A percentile compares a stretch with the other conserved stretches of the same genome.
Conservation (phyloP, 2,888 invertebrate genomes). For the Agonum fuliginosum region DNA sequence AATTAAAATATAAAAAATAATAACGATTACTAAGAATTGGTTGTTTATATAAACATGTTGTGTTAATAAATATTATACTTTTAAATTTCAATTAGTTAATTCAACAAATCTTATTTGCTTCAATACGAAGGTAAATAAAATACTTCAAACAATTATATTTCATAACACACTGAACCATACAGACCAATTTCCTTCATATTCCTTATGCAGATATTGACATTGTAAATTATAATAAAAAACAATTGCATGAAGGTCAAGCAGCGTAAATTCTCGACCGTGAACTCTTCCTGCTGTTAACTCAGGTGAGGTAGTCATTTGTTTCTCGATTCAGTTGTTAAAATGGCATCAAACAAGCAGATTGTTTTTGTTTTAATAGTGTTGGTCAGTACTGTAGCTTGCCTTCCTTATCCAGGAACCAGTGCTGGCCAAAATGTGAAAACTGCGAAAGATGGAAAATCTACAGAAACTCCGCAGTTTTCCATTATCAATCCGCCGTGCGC, state of each 20-base stretch:
- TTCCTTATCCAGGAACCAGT: background rate
- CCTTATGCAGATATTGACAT: background rate
- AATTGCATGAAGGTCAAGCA: background rate
- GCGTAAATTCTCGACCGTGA: slow-evolving; percentile 17
- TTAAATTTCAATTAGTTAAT: background rate
- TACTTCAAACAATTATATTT: background rate
- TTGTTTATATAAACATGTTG: too few relatives aligned
- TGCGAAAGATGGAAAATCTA: background rate
- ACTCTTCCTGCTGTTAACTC: background rate
- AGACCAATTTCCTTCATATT: background rate
- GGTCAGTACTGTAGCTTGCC: background rate
- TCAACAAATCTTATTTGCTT: background rate
- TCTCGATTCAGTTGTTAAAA: background rate
- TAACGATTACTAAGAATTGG: too few relatives aligned
- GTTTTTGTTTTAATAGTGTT: background rate
- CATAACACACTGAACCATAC: background rate
- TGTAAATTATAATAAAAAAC: background rate
- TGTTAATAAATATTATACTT: too few relatives aligned
- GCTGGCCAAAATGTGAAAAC: background rate
- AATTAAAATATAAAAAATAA: too few relatives aligned
- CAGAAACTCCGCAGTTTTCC: too few relatives aligned
- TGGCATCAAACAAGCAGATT: background rate
- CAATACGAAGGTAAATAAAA: background rate
- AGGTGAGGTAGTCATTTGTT: background rate
- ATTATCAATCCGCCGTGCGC: slow-evolving; percentile 10